Evolutionary conservation across 2,888 invertebrate genomes (phyloP).

Genomic region (Melolontha melolontha): DNA sequence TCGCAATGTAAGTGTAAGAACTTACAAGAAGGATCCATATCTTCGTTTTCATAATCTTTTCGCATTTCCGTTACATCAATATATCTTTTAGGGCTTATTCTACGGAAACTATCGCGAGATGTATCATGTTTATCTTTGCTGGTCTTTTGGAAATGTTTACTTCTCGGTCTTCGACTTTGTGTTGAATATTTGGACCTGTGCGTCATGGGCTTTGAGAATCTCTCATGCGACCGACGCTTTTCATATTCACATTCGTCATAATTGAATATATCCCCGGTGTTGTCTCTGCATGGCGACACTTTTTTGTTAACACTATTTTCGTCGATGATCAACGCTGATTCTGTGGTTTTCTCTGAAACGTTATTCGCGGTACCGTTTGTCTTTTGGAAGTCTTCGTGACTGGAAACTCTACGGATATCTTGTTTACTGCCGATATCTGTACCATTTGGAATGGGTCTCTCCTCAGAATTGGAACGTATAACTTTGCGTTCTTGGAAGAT

Average conservation of each 20-base stretch:
- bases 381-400: constrained; percentile 72
- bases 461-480: constrained; percentile 73
- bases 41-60: constrained; percentile 51
- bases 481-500: constrained; percentile 72
- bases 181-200: constrained; percentile 67
- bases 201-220: constrained; percentile 73
- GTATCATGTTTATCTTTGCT: constrained; percentile 57
- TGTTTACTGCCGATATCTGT: constrained; percentile 51
- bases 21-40: constrained; percentile 52
- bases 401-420: constrained; percentile 72
- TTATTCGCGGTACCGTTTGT: constrained; percentile 43
- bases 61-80: constrained; percentile 50
- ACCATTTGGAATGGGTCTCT: constrained; percentile 65
- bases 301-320: constrained; percentile 56
- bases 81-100: constrained; percentile 65
- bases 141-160: constrained; percentile 50
- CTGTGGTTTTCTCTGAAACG: constrained; percentile 50
- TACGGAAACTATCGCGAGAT: constrained; percentile 66
- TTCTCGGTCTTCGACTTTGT: constrained; percentile 52
- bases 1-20: constrained; percentile 55
- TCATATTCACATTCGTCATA: constrained; percentile 74
- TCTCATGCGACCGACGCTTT: constrained; percentile 72
- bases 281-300: constrained; percentile 56
- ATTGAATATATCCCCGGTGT: constrained; percentile 56
- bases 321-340: constrained; percentile 53